Evolutionary conservation across 2,888 invertebrate genomes (phyloP), one percentile per base, ranked within the genome.

Genomic region (Colletes collaris): DNA sequence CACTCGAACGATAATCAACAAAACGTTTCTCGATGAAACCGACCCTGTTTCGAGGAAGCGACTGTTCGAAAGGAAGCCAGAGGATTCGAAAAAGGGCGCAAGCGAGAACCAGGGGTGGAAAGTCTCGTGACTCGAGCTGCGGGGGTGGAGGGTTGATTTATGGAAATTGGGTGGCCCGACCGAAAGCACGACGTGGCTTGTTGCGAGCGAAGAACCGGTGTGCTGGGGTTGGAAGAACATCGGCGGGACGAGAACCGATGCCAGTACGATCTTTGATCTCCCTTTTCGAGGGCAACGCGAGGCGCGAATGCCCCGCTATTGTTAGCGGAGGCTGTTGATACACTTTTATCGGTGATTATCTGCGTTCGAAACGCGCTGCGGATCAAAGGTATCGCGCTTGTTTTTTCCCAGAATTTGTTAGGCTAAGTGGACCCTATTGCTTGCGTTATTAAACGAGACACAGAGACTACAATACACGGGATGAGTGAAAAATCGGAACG

Each of bases 231-330:
- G 71, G 59, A 81, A 78, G 84, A 78, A 79, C 80, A 79, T 79
- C 55, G 50, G 27, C 65, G 72, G 66, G 64, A 80, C 56, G 79
- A 82, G 84, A 65, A 73, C 55, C 53, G 66, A 75, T 44, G 56
- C 69, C 50, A 56, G 16, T 0, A 53, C 63, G 79, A 86, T 85
- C 87, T 86, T 86, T 86, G 86, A 86, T 86, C 87, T 87, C 37
- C 67, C 50, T 66, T 62, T 76, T 73, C 67, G 64, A 71, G 79
- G 70, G 73, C 63, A 59, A 59, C 16, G 53, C 71, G 35, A 78
- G 82, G 79, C 80, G 85, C 74, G 80, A 82, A 86, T 49, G 49
- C 46, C 11, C 59, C 16, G 58, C 76, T 66, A 75, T 86, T 86
- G 87, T 86, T 81, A 67, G 64, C 55, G 71, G 37, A 44, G 70